phyloP scores from a whole-genome alignment of 92 coral and sea anemone genomes.

The Heliopora coerulea region DNA sequence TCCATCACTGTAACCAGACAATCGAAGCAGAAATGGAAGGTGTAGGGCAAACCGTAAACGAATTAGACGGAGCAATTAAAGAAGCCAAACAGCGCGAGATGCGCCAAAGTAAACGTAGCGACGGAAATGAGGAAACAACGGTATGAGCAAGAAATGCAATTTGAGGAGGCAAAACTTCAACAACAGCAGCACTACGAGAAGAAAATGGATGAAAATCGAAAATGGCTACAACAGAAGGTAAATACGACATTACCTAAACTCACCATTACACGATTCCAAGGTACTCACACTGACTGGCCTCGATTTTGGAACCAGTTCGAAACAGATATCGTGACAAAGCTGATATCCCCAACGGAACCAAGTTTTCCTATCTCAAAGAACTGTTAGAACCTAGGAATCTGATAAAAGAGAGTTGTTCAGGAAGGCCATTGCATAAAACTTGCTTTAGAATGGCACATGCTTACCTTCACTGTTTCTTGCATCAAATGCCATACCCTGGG shows the following conservation, averaged over 20 bases:
- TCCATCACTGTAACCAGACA: no score
- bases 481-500: no score
- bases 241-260: slow-evolving; percentile 54
- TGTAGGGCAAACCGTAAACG: background rate
- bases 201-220: background rate
- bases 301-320: slow-evolving; percentile 62
- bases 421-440: no score
- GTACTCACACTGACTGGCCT: slow-evolving; percentile 52
- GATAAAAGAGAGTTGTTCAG: no score
- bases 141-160: slow-evolving; percentile 16
- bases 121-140: slow-evolving; percentile 11
- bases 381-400: slow-evolving; percentile 45
- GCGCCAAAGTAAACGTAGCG: slow-evolving; percentile 1
- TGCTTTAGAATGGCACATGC: no score
- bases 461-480: no score
- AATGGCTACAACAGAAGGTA: slow-evolving; percentile 31
- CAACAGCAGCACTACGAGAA: slow-evolving; percentile 1
- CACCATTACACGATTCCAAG: slow-evolving; percentile 57
- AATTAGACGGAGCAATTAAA: background rate
- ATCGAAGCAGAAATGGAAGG: slow-evolving; percentile 6
- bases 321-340: slow-evolving; percentile 57
- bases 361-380: slow-evolving; percentile 57
- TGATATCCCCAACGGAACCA: slow-evolving; percentile 46
- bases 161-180: slow-evolving; percentile 44
- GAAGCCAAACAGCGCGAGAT: background rate